Evolutionary conservation across 1,140 invertebrate species (phyloP), one percentile per base, ranked within the genome.

Genomic region (Argopecten irradians): DNA sequence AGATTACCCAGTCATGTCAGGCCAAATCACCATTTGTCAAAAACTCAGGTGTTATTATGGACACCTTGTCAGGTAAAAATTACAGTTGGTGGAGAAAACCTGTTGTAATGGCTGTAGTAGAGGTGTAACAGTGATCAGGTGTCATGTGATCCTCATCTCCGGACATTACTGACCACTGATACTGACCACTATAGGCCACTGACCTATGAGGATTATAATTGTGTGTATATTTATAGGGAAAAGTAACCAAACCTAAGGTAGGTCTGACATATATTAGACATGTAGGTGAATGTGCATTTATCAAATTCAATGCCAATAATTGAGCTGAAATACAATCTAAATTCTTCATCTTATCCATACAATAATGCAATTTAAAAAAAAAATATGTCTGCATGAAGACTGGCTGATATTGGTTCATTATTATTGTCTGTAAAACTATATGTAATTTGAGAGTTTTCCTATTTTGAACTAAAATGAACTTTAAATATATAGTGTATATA

Each of bases 11-110:
- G 22, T 28, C 22, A 28, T 71, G 55, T 71, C 55, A 28, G 55
- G n/a, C n/a, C 22, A 71, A 71, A 28, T 71, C 55, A 71, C 55
- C 55, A 71, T 71, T 71, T 71, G 55, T 71, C 55, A 71, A 71
- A n/a, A 39, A 3, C n/a, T 0, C 22, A 71, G 55, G 55, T n/a
- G 55, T 71, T 71, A 71, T 71, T 71, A 71, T 16, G 55, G 55
- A n/a, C 55, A 71, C 55, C 16, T 22, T 71, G 55, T 71, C 55
- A 71, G 55, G 55, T 71, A 71, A 28, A 71, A 28, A 28, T 71
- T 16, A n/a, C 55, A n/a, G n/a, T 71, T 71, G 7, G 55, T 71
- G 5, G 16, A 71, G 55, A 5, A 71, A 28, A 71, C 8, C 5
- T 71, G 55, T 71, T 71, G 55, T 71, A 28, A 28, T n/a, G 55